Base-by-base conservation (phyloP, 2,888 invertebrate genomes). In the Therioaphis trifolii region DNA sequence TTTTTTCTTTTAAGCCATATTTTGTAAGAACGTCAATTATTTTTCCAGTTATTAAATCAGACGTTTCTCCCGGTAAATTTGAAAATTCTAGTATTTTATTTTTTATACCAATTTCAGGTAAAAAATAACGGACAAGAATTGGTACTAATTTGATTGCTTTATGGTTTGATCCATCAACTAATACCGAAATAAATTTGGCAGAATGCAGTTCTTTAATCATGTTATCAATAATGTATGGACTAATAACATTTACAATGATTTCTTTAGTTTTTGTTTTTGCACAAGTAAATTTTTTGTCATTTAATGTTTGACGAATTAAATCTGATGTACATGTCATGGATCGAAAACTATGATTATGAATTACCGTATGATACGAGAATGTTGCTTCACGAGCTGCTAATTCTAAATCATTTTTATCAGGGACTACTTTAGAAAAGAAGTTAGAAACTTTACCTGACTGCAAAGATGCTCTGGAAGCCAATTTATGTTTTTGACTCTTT, bases 11-110 rank as follows among this genome's bases (percentile, higher is more conserved):
- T 49, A 84, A 3, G n/a, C 21, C 35, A 18, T 61, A 74, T 63
- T 84, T 29, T 14, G n/a, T 76, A 24, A 84, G 40, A 55, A 84
- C 21, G 3, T 84, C 63, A 46, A 46, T 55, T 21, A 84, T 75
- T 71, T 43, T 46, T 18, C 14, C 1, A 43, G 27, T 27, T 24
- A 84, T 68, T 5, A 76, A 78, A 55, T 84, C 46, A 2, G 85
- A 77, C 46, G 46, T 69, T 78, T 78, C 66, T 14, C 66, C 61
- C 0, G 35, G 58, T 7, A 77, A 55, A 75, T 77, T 61, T 63
- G 82, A 68, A 76, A 85, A 61, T 15, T 55, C 52, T 49, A 76
- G 49, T 35, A 74, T 79, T 80, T 66, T 46, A 58, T 61, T 74
- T 79, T 72, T 63, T 58, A 52, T 7, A 18, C 58, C 52, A 80